Conservation (phyloP, 2,113 vertebrate species). For the Piaya cayana region DNA sequence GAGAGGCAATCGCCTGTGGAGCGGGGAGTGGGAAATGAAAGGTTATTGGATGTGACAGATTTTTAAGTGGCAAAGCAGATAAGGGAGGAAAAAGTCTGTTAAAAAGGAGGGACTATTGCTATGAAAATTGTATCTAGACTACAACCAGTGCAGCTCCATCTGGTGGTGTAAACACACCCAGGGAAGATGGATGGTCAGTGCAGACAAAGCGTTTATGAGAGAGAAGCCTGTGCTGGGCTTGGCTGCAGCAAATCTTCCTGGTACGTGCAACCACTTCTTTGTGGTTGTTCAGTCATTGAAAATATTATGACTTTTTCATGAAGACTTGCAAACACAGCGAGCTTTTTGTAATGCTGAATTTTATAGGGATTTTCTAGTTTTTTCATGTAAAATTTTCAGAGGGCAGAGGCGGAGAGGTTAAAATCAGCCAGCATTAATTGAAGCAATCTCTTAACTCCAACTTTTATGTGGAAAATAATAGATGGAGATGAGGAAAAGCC, state of each 20-base stretch:
- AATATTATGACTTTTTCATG: background rate
- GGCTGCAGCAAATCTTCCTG: background rate
- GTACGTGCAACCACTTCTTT: background rate
- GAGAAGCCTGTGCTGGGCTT: background rate
- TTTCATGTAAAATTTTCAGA: background rate
- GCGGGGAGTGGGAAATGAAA: background rate
- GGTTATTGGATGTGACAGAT: background rate
- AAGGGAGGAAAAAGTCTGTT: background rate
- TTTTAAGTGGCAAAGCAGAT: background rate
- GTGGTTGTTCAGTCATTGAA: rapidly evolving
- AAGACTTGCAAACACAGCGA: background rate
- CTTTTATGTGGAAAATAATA: background rate
- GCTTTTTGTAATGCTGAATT: background rate
- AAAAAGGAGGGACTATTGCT: background rate
- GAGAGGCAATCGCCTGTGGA: background rate
- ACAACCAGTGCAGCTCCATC: background rate
- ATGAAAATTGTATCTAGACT: rapidly evolving
- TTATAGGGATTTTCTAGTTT: background rate
- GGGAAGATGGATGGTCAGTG: rapidly evolving
- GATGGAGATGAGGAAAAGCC: background rate
- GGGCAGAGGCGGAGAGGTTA: background rate
- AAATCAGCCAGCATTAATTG: background rate
- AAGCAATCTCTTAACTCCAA: background rate
- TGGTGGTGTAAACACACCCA: background rate
- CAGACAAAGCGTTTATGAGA: rapidly evolving